Evolutionary conservation across 1,140 invertebrate species (phyloP), one percentile per base, ranked within the genome.

Genomic region (Ips typographus): DNA sequence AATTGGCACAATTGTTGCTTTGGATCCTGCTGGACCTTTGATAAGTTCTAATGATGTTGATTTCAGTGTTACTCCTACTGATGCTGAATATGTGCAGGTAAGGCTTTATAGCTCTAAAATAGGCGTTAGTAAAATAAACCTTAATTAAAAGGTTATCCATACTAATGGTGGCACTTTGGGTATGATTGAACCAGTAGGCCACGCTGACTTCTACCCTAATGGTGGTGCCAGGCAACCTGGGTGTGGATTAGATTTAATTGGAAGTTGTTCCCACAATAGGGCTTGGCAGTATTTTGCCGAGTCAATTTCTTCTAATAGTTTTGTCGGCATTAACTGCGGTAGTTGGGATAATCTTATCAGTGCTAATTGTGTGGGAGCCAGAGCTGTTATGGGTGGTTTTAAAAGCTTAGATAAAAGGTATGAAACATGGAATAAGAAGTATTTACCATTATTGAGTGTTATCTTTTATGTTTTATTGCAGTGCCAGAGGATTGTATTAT

Each of bases 151-250:
- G 76, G 84, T 91, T 1, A 89, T 94, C 70, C 91, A 93, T 75
- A 90, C 89, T 0, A 86, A 85, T 73, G 87, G 83, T 0, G 89
- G 89, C 2, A 77, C 87, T 7, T 81, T 87, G 22, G 90, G 90
- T 0, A 88, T 85, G 73, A 73, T 80, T 2, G 78, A 83, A 41
- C 84, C 86, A 3, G 77, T 90, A 2, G 92, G 92, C 1, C 85
- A 90, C 74, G 87, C 84, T 0, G 92, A 95, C 76, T 94, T 93
- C 76, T 94, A 91, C 82, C 91, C 92, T 0, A 94, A 94, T 77
- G 89, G 87, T 1, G 93, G 92, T 1, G 82, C 79, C 7, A 81
- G 84, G 0, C 91, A 94, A 75, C 91, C 91, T 0, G 91, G 92
- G 3, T 94, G 92, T 77, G 65, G 51, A 49, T 36, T 62, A 5